Conservation (phyloP, 2,888 invertebrate species). For the Scaptodrosophila latifasciaeformis region DNA sequence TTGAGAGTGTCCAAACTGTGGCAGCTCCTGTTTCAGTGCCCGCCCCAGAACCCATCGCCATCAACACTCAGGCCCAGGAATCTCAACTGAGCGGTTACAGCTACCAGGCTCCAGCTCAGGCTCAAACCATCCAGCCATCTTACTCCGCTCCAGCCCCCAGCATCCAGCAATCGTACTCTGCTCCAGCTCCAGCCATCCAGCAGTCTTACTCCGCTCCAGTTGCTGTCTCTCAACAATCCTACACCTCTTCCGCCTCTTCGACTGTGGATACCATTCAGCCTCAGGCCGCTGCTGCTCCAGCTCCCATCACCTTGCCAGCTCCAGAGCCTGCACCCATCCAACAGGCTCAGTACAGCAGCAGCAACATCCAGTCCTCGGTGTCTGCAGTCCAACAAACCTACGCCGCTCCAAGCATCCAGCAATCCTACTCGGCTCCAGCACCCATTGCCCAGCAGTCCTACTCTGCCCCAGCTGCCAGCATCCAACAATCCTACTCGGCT, state of each 20-base stretch:
- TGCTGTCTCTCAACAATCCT: constrained; percentile 26
- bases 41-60: background rate
- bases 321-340: too few species aligned
- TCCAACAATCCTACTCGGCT: constrained; percentile 10
- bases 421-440: constrained; percentile 26
- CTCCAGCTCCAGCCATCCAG: constrained; percentile 6
- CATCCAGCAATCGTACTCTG: constrained; percentile 15
- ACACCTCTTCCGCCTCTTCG: constrained; percentile 17
- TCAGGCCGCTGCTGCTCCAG: constrained; percentile 10
- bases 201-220: constrained; percentile 18
- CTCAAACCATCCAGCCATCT: constrained; percentile 5
- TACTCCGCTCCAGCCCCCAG: constrained; percentile 15
- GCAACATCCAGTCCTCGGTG: too few species aligned
- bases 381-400: constrained; percentile 17
- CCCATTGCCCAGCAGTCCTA: constrained; percentile 2
- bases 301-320: too few species aligned
- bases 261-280: constrained; percentile 11
- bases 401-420: constrained; percentile 12
- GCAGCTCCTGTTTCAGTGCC: background rate
- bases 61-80: background rate
- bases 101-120: constrained; percentile 7
- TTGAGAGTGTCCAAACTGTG: background rate
- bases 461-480: constrained; percentile 4
- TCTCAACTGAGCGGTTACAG: background rate
- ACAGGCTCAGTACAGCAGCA: too few species aligned